Percentiles rank a stretch among this genome's conserved stretches.
phyloP scores from a whole-genome alignment of 2,113 vertebrate species.

The Gorsachius goisagi region DNA sequence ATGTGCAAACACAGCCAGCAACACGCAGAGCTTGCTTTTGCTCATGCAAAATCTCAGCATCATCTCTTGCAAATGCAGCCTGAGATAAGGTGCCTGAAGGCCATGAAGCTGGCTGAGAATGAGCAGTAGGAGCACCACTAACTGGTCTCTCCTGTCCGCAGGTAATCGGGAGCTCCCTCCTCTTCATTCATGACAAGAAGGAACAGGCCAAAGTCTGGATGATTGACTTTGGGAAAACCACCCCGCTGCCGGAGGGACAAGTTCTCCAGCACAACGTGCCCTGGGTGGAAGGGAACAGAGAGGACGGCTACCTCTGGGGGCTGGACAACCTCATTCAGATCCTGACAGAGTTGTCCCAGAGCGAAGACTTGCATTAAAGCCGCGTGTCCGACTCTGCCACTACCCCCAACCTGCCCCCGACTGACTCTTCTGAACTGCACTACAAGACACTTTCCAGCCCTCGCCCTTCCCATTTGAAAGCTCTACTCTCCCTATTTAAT shows the following conservation, averaged over 20 bases:
- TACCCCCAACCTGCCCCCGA: constrained; percentile 6
- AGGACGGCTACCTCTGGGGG: constrained; percentile 94
- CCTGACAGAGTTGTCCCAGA: constrained; percentile 79
- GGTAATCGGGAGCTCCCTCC: constrained; percentile 98
- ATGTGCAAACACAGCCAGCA: not conserved
- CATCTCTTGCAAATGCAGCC: not conserved
- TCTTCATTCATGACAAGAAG: constrained; percentile 94
- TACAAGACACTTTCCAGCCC: constrained; percentile 73
- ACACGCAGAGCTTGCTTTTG: not conserved
- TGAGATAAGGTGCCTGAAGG: not conserved
- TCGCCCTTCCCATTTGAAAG: not conserved
- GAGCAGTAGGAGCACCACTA: not conserved
- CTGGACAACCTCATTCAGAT: constrained; percentile 95
- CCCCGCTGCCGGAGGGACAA: constrained; percentile 87
- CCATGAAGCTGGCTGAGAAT: not conserved
- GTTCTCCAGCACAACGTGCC: constrained; percentile 84
- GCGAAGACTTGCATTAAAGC: constrained; percentile 58
- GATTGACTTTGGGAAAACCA: constrained; percentile 99
- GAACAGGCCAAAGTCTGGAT: constrained; percentile 97
- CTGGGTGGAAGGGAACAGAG: constrained; percentile 95
- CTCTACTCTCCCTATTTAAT: constrained; percentile 49
- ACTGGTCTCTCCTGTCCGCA: constrained; percentile 50
- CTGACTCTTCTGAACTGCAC: constrained; percentile 73
- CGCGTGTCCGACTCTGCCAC: not conserved
- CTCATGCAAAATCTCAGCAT: not conserved